Percentiles rank a stretch among this genome's conserved stretches.
Evolutionary conservation across 2,113 vertebrate species (phyloP).

Genomic region (Myxocyprinus asiaticus): DNA sequence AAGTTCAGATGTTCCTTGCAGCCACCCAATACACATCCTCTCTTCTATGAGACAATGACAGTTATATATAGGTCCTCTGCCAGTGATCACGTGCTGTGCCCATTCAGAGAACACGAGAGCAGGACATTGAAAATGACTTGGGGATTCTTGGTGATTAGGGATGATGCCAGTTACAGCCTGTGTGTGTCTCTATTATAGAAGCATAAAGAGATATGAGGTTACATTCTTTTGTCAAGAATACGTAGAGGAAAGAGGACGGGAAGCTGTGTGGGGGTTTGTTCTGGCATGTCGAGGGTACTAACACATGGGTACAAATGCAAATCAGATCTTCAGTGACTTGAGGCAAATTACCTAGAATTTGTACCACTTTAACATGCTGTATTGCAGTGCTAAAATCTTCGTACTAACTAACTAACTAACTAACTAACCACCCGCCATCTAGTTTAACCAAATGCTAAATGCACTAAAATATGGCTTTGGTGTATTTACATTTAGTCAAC

Average conservation of each 20-base stretch:
- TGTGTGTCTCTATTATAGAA: slow-evolving; percentile 18
- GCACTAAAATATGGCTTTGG: too few species aligned
- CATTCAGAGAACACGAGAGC: slow-evolving; percentile 49
- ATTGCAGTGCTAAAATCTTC: too few species aligned
- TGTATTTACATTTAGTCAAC: too few species aligned
- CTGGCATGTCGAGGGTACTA: background rate
- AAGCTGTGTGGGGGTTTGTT: slow-evolving; percentile 34
- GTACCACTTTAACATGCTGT: too few species aligned
- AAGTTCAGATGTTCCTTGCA: slow-evolving; percentile 14
- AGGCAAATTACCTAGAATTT: too few species aligned
- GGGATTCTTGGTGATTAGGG: slow-evolving; percentile 43
- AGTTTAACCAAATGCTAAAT: too few species aligned
- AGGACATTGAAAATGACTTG: slow-evolving; percentile 67
- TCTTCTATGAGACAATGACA: slow-evolving; percentile 21
- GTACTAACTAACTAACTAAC: too few species aligned
- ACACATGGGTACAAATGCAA: too few species aligned
- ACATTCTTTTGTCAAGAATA: background rate
- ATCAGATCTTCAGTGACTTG: too few species aligned
- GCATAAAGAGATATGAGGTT: background rate
- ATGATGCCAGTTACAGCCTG: slow-evolving; percentile 20
- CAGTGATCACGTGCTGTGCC: slow-evolving; percentile 11
- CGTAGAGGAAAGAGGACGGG: background rate
- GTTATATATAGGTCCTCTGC: slow-evolving; percentile 65
- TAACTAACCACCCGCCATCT: too few species aligned
- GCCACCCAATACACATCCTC: background rate